Evolutionary conservation across 2,888 invertebrate species (phyloP).

Genomic region (Drosophila phalerata): DNA sequence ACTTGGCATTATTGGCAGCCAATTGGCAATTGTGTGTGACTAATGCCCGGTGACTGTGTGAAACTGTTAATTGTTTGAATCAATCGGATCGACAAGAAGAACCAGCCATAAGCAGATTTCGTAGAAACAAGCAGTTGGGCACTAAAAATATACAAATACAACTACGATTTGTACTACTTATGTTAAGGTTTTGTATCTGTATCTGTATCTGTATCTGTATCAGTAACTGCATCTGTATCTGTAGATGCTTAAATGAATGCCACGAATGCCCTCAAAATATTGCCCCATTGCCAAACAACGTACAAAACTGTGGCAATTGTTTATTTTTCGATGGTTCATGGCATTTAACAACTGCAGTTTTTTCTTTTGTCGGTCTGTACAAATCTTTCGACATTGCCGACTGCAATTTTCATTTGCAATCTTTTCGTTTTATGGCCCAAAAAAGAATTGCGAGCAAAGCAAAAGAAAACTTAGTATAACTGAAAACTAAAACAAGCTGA

Average conservation of each 20-base stretch:
- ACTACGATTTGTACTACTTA: background rate
- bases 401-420: slow-evolving; percentile 42
- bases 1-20: slow-evolving; percentile 42
- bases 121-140: background rate
- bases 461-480: slow-evolving; percentile 25
- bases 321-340: slow-evolving; percentile 34
- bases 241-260: slow-evolving; percentile 6
- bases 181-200: background rate
- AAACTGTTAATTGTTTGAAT: slow-evolving; percentile 65
- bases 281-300: slow-evolving; percentile 36
- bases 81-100: slow-evolving; percentile 41
- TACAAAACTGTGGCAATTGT: slow-evolving; percentile 26
- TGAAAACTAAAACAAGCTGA: slow-evolving; percentile 4
- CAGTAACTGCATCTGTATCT: background rate
- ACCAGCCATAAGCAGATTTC: slow-evolving; percentile 21
- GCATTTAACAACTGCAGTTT: slow-evolving; percentile 54
- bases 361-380: slow-evolving; percentile 29
- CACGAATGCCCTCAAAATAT: slow-evolving; percentile 17
- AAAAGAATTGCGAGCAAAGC: slow-evolving; percentile 22
- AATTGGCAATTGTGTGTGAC: slow-evolving; percentile 67
- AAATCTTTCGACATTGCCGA: slow-evolving; percentile 45
- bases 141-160: slow-evolving; percentile 7
- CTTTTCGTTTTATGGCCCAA: slow-evolving; percentile 40
- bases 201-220: no score
- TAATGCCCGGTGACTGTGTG: slow-evolving; percentile 55